Percentiles rank a stretch among this genome's conserved stretches.
Evolutionary conservation across 2,797 vertebrate genomes (phyloP).

Genomic region (Muscicapa comitata): DNA sequence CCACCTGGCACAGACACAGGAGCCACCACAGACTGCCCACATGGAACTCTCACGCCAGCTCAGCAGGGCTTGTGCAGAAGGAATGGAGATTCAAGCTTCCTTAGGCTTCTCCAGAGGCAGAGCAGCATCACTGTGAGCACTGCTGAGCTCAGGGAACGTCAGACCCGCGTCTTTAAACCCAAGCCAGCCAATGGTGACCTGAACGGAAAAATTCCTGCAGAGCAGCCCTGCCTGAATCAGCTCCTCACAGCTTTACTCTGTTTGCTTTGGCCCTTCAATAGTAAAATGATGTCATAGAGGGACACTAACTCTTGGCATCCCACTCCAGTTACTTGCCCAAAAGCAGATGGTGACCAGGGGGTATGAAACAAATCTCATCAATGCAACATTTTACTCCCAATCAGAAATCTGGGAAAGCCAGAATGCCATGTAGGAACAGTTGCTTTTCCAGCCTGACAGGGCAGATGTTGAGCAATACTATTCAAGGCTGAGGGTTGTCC

Average conservation of each 20-base stretch:
- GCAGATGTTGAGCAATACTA: rapidly evolving
- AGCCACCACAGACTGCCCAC: rapidly evolving
- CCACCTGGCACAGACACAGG: neutral
- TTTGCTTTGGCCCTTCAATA: neutral
- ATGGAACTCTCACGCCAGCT: rapidly evolving
- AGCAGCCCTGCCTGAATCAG: neutral
- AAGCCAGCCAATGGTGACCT: neutral
- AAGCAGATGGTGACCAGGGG: neutral
- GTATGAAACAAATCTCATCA: neutral
- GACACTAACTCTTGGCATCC: neutral
- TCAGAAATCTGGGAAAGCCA: neutral
- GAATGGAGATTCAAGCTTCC: neutral
- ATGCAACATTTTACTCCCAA: neutral
- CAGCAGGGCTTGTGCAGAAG: rapidly evolving
- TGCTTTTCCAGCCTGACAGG: neutral
- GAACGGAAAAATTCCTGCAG: neutral
- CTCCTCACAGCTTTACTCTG: neutral
- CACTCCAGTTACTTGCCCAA: neutral
- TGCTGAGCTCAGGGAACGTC: neutral
- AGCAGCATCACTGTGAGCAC: neutral
- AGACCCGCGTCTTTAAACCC: neutral
- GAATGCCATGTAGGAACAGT: rapidly evolving
- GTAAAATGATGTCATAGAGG: neutral
- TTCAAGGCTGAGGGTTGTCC: neutral
- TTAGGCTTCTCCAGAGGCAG: neutral